Evolutionary conservation across 1,140 invertebrate genomes (phyloP).

Genomic region (Tenebrio molitor): DNA sequence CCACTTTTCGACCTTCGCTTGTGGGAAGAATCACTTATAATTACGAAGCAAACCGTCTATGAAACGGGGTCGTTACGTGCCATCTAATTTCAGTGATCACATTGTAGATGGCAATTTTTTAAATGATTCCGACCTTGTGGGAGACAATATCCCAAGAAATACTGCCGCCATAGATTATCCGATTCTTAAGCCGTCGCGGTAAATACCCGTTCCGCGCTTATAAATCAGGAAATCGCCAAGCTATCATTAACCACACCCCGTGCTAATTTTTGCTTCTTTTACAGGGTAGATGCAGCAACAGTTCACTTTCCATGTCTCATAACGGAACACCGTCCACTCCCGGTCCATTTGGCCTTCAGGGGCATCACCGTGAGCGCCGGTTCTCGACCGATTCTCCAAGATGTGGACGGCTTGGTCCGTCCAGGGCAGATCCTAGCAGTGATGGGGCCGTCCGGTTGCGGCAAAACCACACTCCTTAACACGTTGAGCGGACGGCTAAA

Average conservation of each 20-base stretch:
- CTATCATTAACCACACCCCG: conserved; percentile 1
- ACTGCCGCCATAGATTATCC: neutral
- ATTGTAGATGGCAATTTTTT: conserved; percentile 5
- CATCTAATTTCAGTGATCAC: conserved; percentile 33
- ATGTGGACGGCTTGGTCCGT: conserved; percentile 81
- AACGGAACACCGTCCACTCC: conserved; percentile 68
- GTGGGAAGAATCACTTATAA: conserved; percentile 8
- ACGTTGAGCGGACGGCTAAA: conserved; percentile 79
- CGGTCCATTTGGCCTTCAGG: conserved; percentile 79
- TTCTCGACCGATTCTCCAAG: conserved; percentile 75
- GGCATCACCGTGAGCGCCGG: conserved; percentile 71
- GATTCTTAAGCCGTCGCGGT: neutral
- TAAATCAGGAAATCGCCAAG: conserved; percentile 14
- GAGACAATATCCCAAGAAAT: conserved; percentile 22
- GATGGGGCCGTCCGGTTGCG: conserved; percentile 86
- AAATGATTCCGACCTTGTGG: conserved; percentile 18
- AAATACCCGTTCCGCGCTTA: conserved; percentile 12
- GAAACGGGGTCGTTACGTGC: conserved; percentile 10
- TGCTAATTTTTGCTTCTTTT: conserved; percentile 57
- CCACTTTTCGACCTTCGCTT: conserved; percentile 8
- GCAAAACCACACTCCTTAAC: conserved; percentile 88
- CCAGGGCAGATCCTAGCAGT: conserved; percentile 86
- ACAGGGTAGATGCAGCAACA: conserved; percentile 67
- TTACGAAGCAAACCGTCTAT: conserved; percentile 9
- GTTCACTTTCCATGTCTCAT: conserved; percentile 68